phyloP scores from a whole-genome alignment of 2,888 invertebrate genomes.

The Stenurella melanura region DNA sequence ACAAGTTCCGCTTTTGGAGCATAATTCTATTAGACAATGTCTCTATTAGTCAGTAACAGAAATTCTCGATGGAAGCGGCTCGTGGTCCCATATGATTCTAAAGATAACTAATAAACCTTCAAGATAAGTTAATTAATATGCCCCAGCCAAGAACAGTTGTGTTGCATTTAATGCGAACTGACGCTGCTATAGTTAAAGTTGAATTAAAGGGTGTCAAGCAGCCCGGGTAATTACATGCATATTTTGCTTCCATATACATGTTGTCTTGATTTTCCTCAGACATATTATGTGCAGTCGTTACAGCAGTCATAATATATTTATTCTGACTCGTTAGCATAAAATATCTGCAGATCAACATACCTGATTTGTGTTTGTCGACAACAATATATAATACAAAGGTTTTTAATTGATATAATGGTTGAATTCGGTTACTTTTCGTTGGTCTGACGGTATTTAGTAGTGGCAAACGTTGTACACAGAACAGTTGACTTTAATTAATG shows the following conservation, averaged over 20 bases:
- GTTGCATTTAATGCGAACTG: slow-evolving; percentile 10
- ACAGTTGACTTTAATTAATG: background rate
- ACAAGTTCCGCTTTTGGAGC: background rate
- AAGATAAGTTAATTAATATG: slow-evolving; percentile 33
- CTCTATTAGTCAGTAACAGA: slow-evolving; percentile 15
- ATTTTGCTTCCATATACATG: slow-evolving; percentile 1
- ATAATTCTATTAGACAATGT: slow-evolving; percentile 18
- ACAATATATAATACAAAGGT: too few relatives aligned
- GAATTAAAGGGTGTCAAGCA: slow-evolving; percentile 8
- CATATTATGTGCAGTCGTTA: background rate
- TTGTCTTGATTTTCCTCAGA: background rate
- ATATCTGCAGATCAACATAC: too few relatives aligned
- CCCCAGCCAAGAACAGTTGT: slow-evolving; percentile 13
- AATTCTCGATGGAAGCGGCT: slow-evolving; percentile 16
- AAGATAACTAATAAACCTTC: slow-evolving; percentile 48
- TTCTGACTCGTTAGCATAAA: background rate
- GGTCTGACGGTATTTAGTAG: too few relatives aligned
- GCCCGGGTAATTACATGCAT: slow-evolving; percentile 8
- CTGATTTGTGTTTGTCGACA: too few relatives aligned
- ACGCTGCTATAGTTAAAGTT: slow-evolving; percentile 8
- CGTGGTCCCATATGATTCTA: slow-evolving; percentile 45
- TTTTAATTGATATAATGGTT: too few relatives aligned
- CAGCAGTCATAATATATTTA: background rate
- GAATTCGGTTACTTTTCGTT: too few relatives aligned
- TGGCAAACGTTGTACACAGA: background rate